Conservation (phyloP, 2,888 invertebrate species). For the Rhabditoides inermis region DNA sequence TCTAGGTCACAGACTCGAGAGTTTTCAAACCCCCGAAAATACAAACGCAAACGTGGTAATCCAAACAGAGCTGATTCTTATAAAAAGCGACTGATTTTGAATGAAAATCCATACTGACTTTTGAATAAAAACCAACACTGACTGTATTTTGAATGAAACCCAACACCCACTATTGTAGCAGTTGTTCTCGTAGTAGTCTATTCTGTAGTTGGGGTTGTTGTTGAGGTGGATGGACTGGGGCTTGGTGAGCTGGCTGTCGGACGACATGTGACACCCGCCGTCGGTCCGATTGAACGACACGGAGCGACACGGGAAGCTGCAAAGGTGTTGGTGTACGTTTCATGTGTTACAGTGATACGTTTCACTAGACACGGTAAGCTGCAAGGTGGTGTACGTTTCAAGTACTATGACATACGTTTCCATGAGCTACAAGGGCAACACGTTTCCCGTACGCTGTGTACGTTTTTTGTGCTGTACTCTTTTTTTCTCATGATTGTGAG, state of each 20-base stretch:
- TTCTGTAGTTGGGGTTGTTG: constrained; percentile 52
- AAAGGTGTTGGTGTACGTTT: not conserved
- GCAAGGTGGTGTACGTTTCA: not conserved
- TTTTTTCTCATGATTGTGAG: no score
- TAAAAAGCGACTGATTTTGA: no score
- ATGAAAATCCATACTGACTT: no score
- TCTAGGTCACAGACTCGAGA: no score
- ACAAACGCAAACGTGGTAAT: no score
- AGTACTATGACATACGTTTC: not conserved
- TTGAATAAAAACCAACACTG: no score
- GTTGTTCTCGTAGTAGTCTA: constrained; percentile 53
- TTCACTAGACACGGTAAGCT: not conserved
- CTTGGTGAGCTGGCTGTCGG: constrained; percentile 49
- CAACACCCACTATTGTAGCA: constrained; percentile 51
- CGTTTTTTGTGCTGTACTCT: no score
- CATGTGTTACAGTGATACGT: not conserved
- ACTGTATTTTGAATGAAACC: no score
- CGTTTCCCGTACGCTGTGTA: no score
- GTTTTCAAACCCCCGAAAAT: no score
- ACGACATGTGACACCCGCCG: constrained; percentile 47
- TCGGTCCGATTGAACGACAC: constrained; percentile 52
- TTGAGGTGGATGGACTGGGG: constrained; percentile 48
- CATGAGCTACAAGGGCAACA: no score
- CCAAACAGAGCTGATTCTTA: no score
- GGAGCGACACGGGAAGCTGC: constrained; percentile 44